Conservation (phyloP, 2,888 invertebrate species). For the Uropetala carovei region DNA sequence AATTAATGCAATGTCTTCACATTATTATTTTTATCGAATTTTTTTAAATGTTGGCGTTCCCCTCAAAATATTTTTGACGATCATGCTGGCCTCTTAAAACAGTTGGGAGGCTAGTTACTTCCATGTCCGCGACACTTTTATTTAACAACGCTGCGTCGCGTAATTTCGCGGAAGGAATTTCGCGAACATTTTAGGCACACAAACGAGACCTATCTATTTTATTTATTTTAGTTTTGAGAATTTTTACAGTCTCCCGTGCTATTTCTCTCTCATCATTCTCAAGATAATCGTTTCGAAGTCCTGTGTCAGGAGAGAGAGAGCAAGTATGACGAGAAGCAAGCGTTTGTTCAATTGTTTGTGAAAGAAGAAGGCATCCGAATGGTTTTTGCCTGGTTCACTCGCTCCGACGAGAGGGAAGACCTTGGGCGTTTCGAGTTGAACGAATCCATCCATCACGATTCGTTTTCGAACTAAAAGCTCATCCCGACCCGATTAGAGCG, state of each 20-base stretch:
- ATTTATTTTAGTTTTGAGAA: neutral
- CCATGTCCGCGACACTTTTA: neutral
- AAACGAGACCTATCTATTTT: neutral
- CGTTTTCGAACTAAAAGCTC: no score
- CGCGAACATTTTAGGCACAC: neutral
- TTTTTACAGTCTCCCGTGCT: neutral
- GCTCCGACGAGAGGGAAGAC: neutral
- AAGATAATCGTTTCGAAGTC: neutral
- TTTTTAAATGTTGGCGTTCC: no score
- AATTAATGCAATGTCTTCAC: neutral
- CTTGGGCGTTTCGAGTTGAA: neutral
- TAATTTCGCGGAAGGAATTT: neutral
- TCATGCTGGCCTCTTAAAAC: no score
- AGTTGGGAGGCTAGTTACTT: neutral
- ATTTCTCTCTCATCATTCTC: neutral
- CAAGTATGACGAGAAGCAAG: neutral
- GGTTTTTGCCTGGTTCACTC: neutral
- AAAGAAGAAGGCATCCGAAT: neutral
- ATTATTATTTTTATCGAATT: neutral
- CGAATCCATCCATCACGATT: no score
- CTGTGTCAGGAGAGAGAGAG: neutral
- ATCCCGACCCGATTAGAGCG: no score
- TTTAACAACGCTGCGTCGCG: neutral
- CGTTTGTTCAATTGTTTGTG: neutral
- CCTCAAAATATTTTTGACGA: no score